Base-by-base conservation (phyloP, 2,797 vertebrate genomes). In the Rallus crepitans region DNA sequence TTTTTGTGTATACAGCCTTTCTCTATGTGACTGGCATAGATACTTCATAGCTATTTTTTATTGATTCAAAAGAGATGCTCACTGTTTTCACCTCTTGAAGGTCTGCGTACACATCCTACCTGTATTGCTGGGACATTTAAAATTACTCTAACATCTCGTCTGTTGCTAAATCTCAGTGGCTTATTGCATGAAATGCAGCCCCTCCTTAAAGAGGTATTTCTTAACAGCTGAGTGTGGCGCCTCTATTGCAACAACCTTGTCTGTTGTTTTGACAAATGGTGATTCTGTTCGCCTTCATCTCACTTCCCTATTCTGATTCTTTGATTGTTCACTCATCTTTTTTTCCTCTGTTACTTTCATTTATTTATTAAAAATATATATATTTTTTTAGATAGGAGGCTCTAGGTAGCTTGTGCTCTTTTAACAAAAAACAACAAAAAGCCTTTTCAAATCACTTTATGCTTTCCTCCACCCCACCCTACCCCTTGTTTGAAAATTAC, bases 11-110 rank as follows among this genome's bases (percentile, higher is more conserved):
- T 87, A 9, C 27, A 61, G 6, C 27, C 16, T 47, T 2, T 56
- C 13, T 72, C 5, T 60, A 1, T 1, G 0, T 42, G 14, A 15
- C 33, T 35, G 28, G 10, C 24, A 7, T 21, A 70, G 7, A 1
- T 27, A n/a, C 33, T 70, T 35, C 14, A 9, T 25, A 78, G n/a
- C 23, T 42, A 1, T 11, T 59, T 55, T 60, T 78, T 42, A 16
- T 78, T 68, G 18, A 33, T 77, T 53, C 18, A 13, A 37, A 76
- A 35, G 11, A 15, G 20, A 23, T 4, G 7, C 7, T 78, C 5
- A 1, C 17, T 76, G 11, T 79, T 65, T 37, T 61, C 2, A 23
- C 70, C 7, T 59, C 39, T 66, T 68, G 27, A 72, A 81, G 16
- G 16, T 81, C 27, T 69, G 0, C 42, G 6, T 53, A 23, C 3